phyloP scores from a whole-genome alignment of 37 sponge, comb jelly and placozoan genomes.

The Ephydatia muelleri region DNA sequence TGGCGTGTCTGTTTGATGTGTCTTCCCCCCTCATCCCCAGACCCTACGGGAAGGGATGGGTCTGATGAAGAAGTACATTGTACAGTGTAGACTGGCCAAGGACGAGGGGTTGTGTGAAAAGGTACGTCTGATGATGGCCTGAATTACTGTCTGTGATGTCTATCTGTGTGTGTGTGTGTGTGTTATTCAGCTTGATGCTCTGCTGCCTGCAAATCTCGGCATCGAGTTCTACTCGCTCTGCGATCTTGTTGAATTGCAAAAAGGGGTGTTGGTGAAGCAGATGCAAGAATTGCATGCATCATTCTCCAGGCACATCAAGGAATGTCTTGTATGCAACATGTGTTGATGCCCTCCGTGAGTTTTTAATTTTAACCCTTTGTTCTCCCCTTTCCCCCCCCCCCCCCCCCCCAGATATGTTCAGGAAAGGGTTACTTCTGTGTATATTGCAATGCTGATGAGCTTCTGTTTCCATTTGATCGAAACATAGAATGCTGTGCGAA shows the following conservation, averaged over 20 bases:
- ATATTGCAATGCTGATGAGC: slow-evolving; percentile 66
- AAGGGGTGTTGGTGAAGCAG: slow-evolving; percentile 65
- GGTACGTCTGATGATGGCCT: slow-evolving; percentile 27
- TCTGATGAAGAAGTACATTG: slow-evolving; percentile 74
- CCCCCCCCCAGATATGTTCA: slow-evolving; percentile 68
- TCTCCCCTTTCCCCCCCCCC: neutral
- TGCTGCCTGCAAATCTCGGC: slow-evolving; percentile 75
- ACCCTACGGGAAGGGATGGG: slow-evolving; percentile 66
- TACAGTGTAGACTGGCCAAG: slow-evolving; percentile 63
- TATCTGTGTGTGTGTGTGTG: neutral
- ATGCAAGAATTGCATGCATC: slow-evolving; percentile 52
- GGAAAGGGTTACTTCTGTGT: slow-evolving; percentile 44
- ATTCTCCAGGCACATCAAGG: slow-evolving; percentile 63
- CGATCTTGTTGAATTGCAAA: slow-evolving; percentile 65
- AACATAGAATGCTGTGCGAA: slow-evolving; percentile 35
- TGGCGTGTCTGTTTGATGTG: neutral
- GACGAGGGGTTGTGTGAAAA: slow-evolving; percentile 53
- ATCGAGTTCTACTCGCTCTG: slow-evolving; percentile 69
- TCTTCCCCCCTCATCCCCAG: slow-evolving; percentile 9
- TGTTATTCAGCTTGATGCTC: slow-evolving; percentile 35
- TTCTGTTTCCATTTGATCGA: slow-evolving; percentile 72
- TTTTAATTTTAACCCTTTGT: neutral
- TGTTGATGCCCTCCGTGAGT: too few relatives aligned
- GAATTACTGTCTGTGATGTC: slow-evolving; percentile 6
- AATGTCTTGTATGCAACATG: slow-evolving; percentile 52